Percentiles rank a stretch among this genome's conserved stretches.
Evolutionary conservation across 2,113 vertebrate species (phyloP).

Genomic region (Thalassarche chlororhynchos): DNA sequence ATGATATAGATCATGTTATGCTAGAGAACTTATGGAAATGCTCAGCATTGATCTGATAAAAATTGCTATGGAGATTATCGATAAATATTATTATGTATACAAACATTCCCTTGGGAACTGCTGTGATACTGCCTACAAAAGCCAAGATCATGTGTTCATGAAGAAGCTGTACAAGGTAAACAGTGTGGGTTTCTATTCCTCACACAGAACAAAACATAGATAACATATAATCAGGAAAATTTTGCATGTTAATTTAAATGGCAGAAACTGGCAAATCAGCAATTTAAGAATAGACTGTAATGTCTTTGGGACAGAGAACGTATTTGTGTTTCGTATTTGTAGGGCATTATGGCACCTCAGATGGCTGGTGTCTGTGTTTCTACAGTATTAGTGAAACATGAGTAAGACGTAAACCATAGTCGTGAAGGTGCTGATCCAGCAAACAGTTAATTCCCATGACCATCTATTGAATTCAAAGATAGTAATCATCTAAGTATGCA

Average conservation of each 20-base stretch:
- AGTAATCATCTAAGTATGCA: background rate
- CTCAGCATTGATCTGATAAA: slow-evolving; percentile 26
- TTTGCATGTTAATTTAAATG: background rate
- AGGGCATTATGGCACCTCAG: background rate
- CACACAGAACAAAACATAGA: background rate
- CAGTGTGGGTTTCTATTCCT: background rate
- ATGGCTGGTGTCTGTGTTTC: background rate
- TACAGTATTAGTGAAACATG: background rate
- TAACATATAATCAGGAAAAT: background rate
- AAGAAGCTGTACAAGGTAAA: background rate
- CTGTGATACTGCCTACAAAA: slow-evolving; percentile 3
- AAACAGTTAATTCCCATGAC: slow-evolving; percentile 25
- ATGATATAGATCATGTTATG: background rate
- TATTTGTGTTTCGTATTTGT: background rate
- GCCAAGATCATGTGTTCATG: background rate
- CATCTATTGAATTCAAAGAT: background rate
- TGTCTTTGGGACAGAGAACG: background rate
- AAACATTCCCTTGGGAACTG: slow-evolving; percentile 44
- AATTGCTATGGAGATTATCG: background rate
- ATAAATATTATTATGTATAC: slow-evolving; percentile 13
- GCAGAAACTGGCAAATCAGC: background rate
- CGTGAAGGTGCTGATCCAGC: slow-evolving; percentile 14
- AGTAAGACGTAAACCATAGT: background rate
- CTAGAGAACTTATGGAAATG: background rate
- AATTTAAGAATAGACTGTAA: background rate